phyloP scores from a whole-genome alignment of 1,140 invertebrate genomes.

The Leptopilina boulardi region DNA sequence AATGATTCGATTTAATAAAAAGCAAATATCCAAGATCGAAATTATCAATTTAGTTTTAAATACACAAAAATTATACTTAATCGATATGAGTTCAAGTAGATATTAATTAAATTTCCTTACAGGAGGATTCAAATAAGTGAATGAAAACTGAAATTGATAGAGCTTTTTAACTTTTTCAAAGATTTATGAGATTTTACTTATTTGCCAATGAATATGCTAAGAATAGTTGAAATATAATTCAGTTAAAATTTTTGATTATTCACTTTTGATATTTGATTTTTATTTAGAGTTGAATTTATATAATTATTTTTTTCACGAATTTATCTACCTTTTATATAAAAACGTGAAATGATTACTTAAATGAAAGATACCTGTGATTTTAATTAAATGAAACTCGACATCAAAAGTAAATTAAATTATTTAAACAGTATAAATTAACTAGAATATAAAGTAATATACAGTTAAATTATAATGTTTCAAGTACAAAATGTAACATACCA shows the following conservation, averaged over 20 bases:
- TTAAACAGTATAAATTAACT: too few species aligned
- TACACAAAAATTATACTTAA: too few species aligned
- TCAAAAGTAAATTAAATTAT: too few species aligned
- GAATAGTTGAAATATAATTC: conserved; percentile 58
- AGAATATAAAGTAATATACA: too few species aligned
- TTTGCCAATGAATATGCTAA: conserved; percentile 39
- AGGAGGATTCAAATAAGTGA: conserved; percentile 17
- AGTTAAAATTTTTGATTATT: background rate
- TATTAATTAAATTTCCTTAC: conserved; percentile 20
- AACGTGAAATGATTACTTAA: too few species aligned
- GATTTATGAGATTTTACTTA: conserved; percentile 50
- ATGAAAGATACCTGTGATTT: too few species aligned
- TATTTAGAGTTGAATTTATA: background rate
- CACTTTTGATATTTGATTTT: background rate
- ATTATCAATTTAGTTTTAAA: background rate
- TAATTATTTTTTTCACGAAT: too few species aligned
- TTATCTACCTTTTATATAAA: too few species aligned
- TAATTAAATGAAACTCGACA: too few species aligned
- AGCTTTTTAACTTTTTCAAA: conserved; percentile 40
- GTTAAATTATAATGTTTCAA: too few species aligned
- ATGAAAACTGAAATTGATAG: conserved; percentile 45
- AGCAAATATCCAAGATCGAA: conserved; percentile 19
- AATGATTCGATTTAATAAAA: too few species aligned
- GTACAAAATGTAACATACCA: conserved; percentile 15
- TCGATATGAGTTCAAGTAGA: background rate